Evolutionary conservation across 1,140 invertebrate genomes (phyloP), one percentile per base, ranked within the genome.

Genomic region (Mizuhopecten yessoensis): DNA sequence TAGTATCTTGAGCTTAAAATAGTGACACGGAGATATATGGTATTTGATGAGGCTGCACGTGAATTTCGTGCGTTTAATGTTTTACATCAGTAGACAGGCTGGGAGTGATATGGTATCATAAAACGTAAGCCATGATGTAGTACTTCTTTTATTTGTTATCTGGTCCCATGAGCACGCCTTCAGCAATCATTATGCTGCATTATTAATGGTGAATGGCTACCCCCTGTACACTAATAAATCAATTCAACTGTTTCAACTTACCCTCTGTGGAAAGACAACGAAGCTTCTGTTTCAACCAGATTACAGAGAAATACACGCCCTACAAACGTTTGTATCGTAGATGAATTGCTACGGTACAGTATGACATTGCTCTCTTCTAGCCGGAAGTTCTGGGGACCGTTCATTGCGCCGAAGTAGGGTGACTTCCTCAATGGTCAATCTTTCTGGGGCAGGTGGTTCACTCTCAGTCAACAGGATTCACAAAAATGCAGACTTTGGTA

Each of bases 401-500:
- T 93, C 94, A 11, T 91, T 95, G 49, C 88, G 94, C 34, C 93
- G 95, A 39, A 94, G 94, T 92, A 93, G 93, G 87, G 93, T 95
- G 89, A 93, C 94, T 7, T 92, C 94, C 5, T 95, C 94, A 86
- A 95, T 95, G 95, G 93, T 95, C 34, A 95, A 95, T 92, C 92
- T 95, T 34, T 94, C 95, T 10, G 91, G 93, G 34, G 92, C 91
- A 87, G 91, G 92, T 91, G 92, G 92, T 91, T 90, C 89, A 87
- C 90, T 91, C 15, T 87, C 91, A 88, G 49, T 92, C 33, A 91
- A 90, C 45, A 92, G 93, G 75, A 90, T 94, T 89, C 57, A 91
- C 91, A 94, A 94, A 93, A 93, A 94, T 90, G 91, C 94, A 33
- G 95, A 95, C 57, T 94, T 94, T 94, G 95, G 95, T 95, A 95